Percentiles rank a stretch among this genome's conserved stretches.
Evolutionary conservation across 2,797 vertebrate species (phyloP).

Genomic region (Melanotaenia pygmaea): DNA sequence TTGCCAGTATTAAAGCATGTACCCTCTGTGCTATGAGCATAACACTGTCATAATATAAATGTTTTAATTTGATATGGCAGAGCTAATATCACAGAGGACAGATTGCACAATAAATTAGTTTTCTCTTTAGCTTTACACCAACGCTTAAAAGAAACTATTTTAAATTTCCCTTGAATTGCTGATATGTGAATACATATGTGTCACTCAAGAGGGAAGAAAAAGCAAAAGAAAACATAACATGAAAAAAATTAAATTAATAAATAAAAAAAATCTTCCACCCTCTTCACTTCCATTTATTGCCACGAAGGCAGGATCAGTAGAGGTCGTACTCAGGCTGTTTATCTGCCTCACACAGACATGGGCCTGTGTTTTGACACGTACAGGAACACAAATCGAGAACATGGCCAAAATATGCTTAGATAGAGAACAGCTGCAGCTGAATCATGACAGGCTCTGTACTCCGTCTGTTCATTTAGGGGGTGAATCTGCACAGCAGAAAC

Average conservation of each 20-base stretch:
- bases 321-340: neutral
- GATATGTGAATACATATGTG: neutral
- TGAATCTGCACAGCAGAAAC: conserved; percentile 15
- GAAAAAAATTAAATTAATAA: neutral
- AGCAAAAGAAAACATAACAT: neutral
- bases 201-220: neutral
- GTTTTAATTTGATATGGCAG: no score
- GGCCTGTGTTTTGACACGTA: conserved; percentile 13
- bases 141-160: neutral
- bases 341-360: conserved; percentile 25
- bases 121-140: no score
- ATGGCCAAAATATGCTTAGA: conserved; percentile 50
- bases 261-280: neutral
- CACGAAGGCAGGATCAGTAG: conserved; percentile 38
- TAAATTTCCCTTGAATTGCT: neutral
- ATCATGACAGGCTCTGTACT: conserved; percentile 24
- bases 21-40: no score
- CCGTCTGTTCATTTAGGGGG: conserved; percentile 5
- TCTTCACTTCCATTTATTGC: neutral
- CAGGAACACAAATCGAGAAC: conserved; percentile 25
- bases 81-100: no score
- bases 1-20: no score
- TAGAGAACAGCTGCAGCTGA: conserved; percentile 57
- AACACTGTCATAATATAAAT: no score
- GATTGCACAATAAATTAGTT: no score